Percentiles rank a stretch among this genome's conserved stretches.
phyloP scores from a whole-genome alignment of 37 sponge, comb jelly and placozoan species.

The Ephydatia muelleri region DNA sequence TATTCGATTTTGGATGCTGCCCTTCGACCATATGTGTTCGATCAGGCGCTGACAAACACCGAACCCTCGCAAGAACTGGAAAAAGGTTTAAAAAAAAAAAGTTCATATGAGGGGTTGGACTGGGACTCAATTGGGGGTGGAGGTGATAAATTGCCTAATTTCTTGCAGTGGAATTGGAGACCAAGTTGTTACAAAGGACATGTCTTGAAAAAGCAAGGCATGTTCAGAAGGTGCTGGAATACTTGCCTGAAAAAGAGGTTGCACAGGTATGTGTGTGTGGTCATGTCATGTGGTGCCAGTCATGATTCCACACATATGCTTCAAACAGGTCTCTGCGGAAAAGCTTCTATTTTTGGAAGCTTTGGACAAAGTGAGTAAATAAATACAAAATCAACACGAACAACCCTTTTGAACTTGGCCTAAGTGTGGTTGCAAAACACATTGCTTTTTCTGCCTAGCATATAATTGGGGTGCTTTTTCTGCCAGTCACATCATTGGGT shows the following conservation, averaged over 20 bases:
- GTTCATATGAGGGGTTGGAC: no score
- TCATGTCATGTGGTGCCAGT: neutral
- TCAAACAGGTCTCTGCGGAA: slow-evolving; percentile 45
- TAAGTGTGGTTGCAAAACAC: no score
- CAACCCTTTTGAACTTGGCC: no score
- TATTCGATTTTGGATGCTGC: slow-evolving; percentile 34
- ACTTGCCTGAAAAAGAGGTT: neutral
- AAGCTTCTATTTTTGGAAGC: slow-evolving; percentile 47
- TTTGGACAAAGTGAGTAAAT: slow-evolving; percentile 54
- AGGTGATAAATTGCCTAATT: no score
- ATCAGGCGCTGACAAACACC: slow-evolving; percentile 23
- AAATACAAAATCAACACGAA: no score
- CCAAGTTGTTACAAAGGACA: neutral
- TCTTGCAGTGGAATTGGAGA: slow-evolving; percentile 18
- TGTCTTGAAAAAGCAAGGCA: slow-evolving; percentile 43
- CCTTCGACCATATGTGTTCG: slow-evolving; percentile 40
- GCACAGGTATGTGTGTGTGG: neutral
- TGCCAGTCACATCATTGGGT: neutral
- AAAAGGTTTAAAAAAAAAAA: no score
- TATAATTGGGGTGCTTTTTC: no score
- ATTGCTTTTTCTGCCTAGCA: no score
- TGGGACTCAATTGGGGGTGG: no score
- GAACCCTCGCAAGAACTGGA: slow-evolving; percentile 13
- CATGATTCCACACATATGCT: neutral
- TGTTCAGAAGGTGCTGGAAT: slow-evolving; percentile 14